Base-by-base conservation (phyloP, 2,888 invertebrate species). In the Creontiades dilutus region DNA sequence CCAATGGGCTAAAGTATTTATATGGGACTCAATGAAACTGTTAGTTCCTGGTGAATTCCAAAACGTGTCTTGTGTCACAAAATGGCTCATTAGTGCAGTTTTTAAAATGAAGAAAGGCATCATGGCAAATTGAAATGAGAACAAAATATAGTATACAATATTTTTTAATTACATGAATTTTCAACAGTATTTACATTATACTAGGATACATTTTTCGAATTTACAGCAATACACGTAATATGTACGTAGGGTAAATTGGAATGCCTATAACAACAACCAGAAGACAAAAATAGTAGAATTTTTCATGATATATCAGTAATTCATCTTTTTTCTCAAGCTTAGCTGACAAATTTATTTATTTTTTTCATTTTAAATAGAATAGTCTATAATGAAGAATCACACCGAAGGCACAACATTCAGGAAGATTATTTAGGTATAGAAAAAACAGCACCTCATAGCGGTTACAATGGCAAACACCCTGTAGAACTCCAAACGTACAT, bases 141-240 rank as follows among this genome's bases (percentile, higher is more conserved):
- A 37, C 37, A 7, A 7, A 37, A 37, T 37, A 7, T 37, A 68
- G 12, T 68, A 23, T 27, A 68, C 13, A 68, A 68, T 68, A 68
- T 23, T 68, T 68, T 57, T 68, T 68, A 68, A 68, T 68, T 23
- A 68, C 68, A 68, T 68, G 68, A 3, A 68, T 68, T 68, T 68
- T 68, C 68, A 68, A 68, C 68, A 68, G 68, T 68, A 68, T 68
- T 23, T 68, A 68, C 68, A 68, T 27, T 16, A 61, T 19, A 19
- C 27, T 68, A 68, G 68, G 23, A 68, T 19, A 68, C 19, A 23
- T 61, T 11, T 23, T 23, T 68, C 23, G 27, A 57, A 57, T 57
- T n/a, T 57, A 52, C 52, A 52, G 16, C 11, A 2, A 23, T 68
- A 68, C 68, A 68, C 23, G 19, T 68, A 61, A 61, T n/a, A n/a